phyloP scores from a whole-genome alignment of 2,797 vertebrate species.

The Chrysocyon brachyurus region DNA sequence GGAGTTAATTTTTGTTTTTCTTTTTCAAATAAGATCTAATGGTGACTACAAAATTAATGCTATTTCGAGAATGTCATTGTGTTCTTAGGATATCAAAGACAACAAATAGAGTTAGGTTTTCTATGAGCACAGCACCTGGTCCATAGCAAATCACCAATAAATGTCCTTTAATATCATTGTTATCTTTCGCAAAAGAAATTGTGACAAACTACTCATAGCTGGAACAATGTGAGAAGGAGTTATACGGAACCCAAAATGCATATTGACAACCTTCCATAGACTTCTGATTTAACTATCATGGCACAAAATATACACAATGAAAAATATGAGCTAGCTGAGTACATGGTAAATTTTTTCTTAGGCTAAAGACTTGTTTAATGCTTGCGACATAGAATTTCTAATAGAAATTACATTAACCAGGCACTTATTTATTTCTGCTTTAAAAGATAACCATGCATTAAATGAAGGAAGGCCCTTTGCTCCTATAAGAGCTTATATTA shows the following conservation, averaged over 20 bases:
- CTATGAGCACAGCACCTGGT: neutral
- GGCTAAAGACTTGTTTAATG: neutral
- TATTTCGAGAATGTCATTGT: neutral
- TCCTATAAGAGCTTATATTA: slow-evolving; percentile 11
- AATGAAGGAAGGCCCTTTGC: neutral
- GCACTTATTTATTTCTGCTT: slow-evolving; percentile 60
- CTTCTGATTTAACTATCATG: neutral
- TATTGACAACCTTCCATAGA: neutral
- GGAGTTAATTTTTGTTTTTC: neutral
- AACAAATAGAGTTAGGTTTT: neutral
- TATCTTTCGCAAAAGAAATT: neutral
- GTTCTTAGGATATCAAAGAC: neutral
- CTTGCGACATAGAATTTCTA: neutral
- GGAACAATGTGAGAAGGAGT: neutral
- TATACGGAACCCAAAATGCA: neutral
- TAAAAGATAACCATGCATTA: slow-evolving; percentile 33
- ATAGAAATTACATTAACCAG: slow-evolving; percentile 41
- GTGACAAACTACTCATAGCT: neutral
- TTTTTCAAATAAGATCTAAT: slow-evolving; percentile 11
- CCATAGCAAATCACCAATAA: neutral
- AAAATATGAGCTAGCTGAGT: neutral
- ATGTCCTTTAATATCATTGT: neutral
- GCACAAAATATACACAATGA: neutral
- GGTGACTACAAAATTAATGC: neutral
- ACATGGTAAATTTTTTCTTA: neutral